phyloP scores from a whole-genome alignment of 2,113 vertebrate species.

The Ciconia boyciana region DNA sequence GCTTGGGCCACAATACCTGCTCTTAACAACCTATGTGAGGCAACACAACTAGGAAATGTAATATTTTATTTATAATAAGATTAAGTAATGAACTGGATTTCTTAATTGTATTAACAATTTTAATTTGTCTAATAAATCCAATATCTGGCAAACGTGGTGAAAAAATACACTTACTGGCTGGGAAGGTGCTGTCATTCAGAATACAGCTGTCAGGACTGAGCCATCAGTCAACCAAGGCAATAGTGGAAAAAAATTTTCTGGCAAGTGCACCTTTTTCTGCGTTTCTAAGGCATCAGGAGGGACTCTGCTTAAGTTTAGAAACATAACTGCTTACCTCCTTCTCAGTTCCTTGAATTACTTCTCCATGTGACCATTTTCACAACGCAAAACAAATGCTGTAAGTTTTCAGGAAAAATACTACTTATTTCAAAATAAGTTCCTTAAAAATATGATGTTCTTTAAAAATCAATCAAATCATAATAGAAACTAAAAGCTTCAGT shows the following conservation, averaged over 20 bases:
- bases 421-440: background rate
- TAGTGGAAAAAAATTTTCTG: background rate
- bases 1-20: background rate
- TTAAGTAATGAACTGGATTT: background rate
- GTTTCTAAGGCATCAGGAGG: background rate
- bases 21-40: background rate
- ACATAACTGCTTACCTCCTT: background rate
- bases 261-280: background rate
- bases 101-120: background rate
- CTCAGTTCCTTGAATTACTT: background rate
- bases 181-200: background rate
- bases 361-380: background rate
- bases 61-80: background rate
- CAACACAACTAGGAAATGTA: background rate
- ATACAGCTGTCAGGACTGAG: background rate
- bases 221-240: background rate
- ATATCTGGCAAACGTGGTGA: background rate
- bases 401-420: background rate
- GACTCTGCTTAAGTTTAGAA: background rate
- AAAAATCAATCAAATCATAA: background rate
- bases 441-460: background rate
- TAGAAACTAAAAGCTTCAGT: background rate
- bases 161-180: background rate
- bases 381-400: background rate
- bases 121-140: background rate